phyloP scores from a whole-genome alignment of 1,140 invertebrate species.

The Drosophila rufa region DNA sequence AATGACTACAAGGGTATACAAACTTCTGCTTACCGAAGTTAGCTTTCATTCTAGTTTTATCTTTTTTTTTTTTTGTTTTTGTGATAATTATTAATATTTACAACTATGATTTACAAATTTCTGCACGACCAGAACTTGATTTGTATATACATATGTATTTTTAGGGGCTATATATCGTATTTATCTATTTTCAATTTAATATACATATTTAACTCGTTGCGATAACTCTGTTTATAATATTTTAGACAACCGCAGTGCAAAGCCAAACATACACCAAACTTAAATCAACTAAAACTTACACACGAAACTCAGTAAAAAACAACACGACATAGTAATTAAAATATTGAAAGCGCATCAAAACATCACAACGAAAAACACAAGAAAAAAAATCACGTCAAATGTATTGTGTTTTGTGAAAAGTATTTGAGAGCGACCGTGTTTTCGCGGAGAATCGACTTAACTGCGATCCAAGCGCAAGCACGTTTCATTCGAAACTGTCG shows the following conservation, averaged over 20 bases:
- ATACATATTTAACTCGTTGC: neutral
- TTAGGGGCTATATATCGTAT: neutral
- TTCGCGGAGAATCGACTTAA: conserved; percentile 18
- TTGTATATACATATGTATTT: neutral
- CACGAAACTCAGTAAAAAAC: neutral
- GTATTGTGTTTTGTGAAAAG: conserved; percentile 29
- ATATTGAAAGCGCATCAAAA: conserved; percentile 12
- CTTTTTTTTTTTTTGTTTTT: neutral
- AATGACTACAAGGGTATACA: too few relatives aligned
- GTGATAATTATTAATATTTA: conserved; percentile 5
- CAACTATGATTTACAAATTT: neutral
- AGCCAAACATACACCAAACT: neutral
- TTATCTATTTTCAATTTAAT: neutral
- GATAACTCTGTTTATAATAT: too few relatives aligned
- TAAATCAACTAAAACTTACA: conserved; percentile 6
- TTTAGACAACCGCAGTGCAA: too few relatives aligned
- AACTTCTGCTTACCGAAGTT: too few relatives aligned
- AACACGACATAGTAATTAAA: conserved; percentile 9
- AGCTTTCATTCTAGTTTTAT: too few relatives aligned
- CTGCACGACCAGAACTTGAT: conserved; percentile 19
- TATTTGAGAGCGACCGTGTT: conserved; percentile 20
- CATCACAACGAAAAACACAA: conserved; percentile 20
- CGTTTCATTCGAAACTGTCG: conserved; percentile 71
- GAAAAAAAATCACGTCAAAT: conserved; percentile 28
- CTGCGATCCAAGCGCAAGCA: conserved; percentile 53